Percentiles rank a stretch among this genome's conserved stretches.
phyloP scores from a whole-genome alignment of 2,888 invertebrate genomes.

The Pollenia angustigena region DNA sequence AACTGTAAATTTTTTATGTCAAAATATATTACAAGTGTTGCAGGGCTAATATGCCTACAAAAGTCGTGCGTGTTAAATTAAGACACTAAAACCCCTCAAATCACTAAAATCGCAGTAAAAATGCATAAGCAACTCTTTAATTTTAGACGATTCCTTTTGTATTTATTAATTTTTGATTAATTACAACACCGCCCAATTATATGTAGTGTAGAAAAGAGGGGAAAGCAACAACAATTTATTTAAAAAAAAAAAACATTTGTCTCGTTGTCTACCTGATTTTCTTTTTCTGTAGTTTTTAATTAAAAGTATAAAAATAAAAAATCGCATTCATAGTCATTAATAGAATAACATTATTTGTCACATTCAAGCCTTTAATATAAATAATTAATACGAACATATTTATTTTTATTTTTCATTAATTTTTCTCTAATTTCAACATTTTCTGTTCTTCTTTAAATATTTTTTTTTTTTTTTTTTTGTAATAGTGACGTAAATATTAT shows the following conservation, averaged over 20 bases:
- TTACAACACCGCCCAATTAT: too few relatives aligned
- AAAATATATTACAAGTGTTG: too few relatives aligned
- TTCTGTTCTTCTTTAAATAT: conserved; percentile 3
- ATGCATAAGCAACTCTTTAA: too few relatives aligned
- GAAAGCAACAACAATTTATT: not conserved
- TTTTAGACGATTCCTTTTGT: too few relatives aligned
- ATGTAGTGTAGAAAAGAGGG: not conserved
- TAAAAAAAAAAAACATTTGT: conserved; percentile 1
- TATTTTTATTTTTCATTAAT: not conserved
- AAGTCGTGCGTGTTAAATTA: too few relatives aligned
- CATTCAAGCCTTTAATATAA: conserved; percentile 45
- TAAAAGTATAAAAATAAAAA: not conserved
- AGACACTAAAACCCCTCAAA: too few relatives aligned
- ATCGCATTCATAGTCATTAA: conserved; percentile 31
- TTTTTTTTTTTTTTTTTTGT: conserved; percentile 23
- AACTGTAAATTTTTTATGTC: too few relatives aligned
- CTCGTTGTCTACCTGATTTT: not conserved
- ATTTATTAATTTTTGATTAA: too few relatives aligned
- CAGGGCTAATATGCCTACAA: too few relatives aligned
- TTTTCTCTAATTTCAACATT: conserved; percentile 13
- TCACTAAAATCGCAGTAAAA: too few relatives aligned
- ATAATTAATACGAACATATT: not conserved
- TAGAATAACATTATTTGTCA: conserved; percentile 58
- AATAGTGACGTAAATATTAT: conserved; percentile 56
- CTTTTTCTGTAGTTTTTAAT: conserved; percentile 1